Evolutionary conservation across 2,888 invertebrate genomes (phyloP), one percentile per base, ranked within the genome.

Genomic region (Tetheella fluctuosa): DNA sequence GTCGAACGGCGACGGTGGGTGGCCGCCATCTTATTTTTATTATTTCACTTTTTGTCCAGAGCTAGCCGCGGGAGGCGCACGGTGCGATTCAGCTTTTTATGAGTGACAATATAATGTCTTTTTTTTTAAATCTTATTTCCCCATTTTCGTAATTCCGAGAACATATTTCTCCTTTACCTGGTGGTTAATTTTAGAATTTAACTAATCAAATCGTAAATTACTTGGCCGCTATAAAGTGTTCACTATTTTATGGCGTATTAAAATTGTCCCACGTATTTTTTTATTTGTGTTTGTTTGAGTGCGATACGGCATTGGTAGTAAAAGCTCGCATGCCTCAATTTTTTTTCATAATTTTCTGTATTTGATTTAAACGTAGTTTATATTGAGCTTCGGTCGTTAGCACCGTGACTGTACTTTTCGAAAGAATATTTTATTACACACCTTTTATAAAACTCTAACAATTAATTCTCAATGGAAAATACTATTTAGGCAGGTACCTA

Each of bases 131-230:
- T 79, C 74, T 77, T 76, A 78, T 81, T 83, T 79, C 77, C 77
- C 80, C 79, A 83, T 86, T 83, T 34, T 80, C 70, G 79, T 84
- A 76, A 73, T 90, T 89, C 90, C 74, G 67, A 85, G 91, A 90
- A 90, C 55, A 78, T 82, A 82, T 82, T 80, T 81, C 85, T 86
- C 85, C 83, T 86, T 86, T 89, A 85, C 88, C 89, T 89, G 88
- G 75, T 79, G 75, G 79, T 79, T 86, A 85, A 89, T 89, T 89
- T 88, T 77, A 76, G 84, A 84, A 80, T 88, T 87, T 84, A 82
- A 80, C 85, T 90, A 89, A 91, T 92, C 89, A 89, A 89, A 86
- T 84, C 88, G 84, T 91, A 91, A 91, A 91, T 91, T 87, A 89
- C 82, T 74, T 76, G 76, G 74, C 76, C 79, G 80, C 78, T 76